phyloP scores from a whole-genome alignment of 2,888 invertebrate species.

The Drosophila borborema region DNA sequence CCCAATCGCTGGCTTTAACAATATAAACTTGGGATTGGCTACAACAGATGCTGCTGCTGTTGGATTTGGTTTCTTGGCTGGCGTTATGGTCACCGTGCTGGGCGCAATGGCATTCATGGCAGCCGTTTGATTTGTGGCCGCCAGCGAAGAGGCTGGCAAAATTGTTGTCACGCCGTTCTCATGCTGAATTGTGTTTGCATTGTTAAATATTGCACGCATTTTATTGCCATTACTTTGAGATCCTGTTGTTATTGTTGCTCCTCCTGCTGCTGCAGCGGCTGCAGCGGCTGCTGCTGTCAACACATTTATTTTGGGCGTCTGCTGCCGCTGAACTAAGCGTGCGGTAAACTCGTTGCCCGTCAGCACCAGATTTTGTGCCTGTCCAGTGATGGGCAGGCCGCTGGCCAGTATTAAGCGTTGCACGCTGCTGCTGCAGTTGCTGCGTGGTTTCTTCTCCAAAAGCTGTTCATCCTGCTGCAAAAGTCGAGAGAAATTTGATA shows the following conservation, averaged over 20 bases:
- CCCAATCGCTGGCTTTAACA: constrained; percentile 75
- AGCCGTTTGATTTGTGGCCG: constrained; percentile 79
- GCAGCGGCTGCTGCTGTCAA: constrained; percentile 40
- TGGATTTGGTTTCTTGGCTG: constrained; percentile 64
- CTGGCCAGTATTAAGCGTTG: constrained; percentile 82
- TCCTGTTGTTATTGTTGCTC: constrained; percentile 33
- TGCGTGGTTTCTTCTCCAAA: constrained; percentile 72
- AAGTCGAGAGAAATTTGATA: background rate
- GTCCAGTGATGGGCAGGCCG: constrained; percentile 79
- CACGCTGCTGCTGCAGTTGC: constrained; percentile 50
- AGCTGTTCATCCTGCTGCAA: constrained; percentile 80
- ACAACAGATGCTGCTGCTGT: constrained; percentile 10
- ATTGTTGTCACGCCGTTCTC: constrained; percentile 83
- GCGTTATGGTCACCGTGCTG: constrained; percentile 82
- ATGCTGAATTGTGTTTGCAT: constrained; percentile 77
- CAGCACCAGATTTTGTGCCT: constrained; percentile 79
- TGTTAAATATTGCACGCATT: constrained; percentile 83
- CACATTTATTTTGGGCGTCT: constrained; percentile 63
- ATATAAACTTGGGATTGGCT: constrained; percentile 82
- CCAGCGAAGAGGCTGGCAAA: constrained; percentile 81
- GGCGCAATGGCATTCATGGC: constrained; percentile 83
- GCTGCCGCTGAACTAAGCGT: constrained; percentile 80
- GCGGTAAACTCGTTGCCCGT: constrained; percentile 81
- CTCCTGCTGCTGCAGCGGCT: constrained; percentile 37
- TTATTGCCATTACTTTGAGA: constrained; percentile 61